Evolutionary conservation across 1,140 invertebrate species (phyloP).

Genomic region (Ceratina japonica): DNA sequence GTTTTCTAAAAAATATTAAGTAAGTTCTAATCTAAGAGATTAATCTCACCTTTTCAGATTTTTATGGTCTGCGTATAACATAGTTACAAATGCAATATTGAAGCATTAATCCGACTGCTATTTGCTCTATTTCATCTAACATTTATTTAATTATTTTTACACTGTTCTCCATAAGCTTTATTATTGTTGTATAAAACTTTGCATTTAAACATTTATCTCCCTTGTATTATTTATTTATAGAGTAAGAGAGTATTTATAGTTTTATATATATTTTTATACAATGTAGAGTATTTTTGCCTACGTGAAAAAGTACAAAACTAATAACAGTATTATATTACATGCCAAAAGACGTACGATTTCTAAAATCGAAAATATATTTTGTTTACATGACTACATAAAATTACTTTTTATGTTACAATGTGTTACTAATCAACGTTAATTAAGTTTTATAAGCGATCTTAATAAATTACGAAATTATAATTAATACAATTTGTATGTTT

Average conservation of each 20-base stretch:
- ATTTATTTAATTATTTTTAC: background rate
- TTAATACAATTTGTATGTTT: background rate
- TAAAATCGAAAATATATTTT: slow-evolving; percentile 3
- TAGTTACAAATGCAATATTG: slow-evolving; percentile 34
- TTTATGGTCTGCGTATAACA: slow-evolving; percentile 30
- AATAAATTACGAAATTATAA: slow-evolving; percentile 15
- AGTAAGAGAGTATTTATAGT: background rate
- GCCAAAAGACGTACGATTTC: background rate
- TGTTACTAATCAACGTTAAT: background rate
- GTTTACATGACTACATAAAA: background rate
- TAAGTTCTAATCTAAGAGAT: background rate
- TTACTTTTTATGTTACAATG: slow-evolving; percentile 23
- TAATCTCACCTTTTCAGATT: slow-evolving; percentile 44
- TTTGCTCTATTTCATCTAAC: background rate
- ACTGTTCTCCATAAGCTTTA: no score
- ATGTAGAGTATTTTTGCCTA: background rate
- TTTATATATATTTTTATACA: slow-evolving; percentile 6
- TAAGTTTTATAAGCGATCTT: background rate
- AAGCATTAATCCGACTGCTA: background rate
- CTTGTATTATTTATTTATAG: background rate
- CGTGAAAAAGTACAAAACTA: slow-evolving; percentile 11
- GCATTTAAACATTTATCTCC: background rate
- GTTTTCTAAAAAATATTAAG: background rate
- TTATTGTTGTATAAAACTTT: background rate
- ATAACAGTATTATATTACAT: background rate